phyloP scores from a whole-genome alignment of 2,113 vertebrate species.

The Paracanthobrama guichenoti region DNA sequence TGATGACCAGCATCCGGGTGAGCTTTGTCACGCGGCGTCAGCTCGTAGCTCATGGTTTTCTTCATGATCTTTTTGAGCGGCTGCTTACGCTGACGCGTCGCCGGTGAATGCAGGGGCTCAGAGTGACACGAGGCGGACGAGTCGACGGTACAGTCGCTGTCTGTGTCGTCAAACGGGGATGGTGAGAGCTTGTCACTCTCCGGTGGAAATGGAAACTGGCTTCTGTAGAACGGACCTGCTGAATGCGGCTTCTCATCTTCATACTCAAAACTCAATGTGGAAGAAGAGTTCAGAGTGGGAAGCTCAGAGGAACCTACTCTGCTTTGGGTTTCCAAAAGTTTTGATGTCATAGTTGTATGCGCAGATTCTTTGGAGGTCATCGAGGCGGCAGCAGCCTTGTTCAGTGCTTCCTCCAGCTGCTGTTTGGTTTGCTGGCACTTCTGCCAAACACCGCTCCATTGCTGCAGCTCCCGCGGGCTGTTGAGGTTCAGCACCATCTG shows the following conservation, averaged over 20 bases:
- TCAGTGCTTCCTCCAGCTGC: conserved; percentile 69
- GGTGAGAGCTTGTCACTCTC: conserved; percentile 61
- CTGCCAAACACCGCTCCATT: conserved; percentile 74
- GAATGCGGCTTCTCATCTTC: conserved; percentile 64
- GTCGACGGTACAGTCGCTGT: conserved; percentile 77
- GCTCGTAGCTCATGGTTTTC: conserved; percentile 77
- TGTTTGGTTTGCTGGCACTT: conserved; percentile 73
- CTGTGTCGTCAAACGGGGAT: conserved; percentile 72
- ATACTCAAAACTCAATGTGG: conserved; percentile 41
- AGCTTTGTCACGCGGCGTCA: conserved; percentile 52
- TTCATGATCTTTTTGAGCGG: conserved; percentile 84
- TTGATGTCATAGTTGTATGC: neutral
- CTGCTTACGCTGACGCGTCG: conserved; percentile 73
- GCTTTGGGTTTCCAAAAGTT: neutral
- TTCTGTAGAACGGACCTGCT: conserved; percentile 60
- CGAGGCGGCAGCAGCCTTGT: conserved; percentile 41
- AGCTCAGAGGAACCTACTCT: conserved; percentile 50
- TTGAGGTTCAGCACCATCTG: conserved; percentile 69
- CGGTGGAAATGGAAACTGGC: conserved; percentile 55
- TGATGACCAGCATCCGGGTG: conserved; percentile 68
- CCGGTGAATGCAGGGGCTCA: conserved; percentile 69
- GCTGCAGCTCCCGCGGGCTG: conserved; percentile 69
- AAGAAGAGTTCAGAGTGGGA: neutral
- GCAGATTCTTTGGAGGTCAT: neutral
- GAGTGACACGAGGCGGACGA: conserved; percentile 73